phyloP scores from a whole-genome alignment of 64 coral and sea anemone species.

The Exaiptasia diaphana region DNA sequence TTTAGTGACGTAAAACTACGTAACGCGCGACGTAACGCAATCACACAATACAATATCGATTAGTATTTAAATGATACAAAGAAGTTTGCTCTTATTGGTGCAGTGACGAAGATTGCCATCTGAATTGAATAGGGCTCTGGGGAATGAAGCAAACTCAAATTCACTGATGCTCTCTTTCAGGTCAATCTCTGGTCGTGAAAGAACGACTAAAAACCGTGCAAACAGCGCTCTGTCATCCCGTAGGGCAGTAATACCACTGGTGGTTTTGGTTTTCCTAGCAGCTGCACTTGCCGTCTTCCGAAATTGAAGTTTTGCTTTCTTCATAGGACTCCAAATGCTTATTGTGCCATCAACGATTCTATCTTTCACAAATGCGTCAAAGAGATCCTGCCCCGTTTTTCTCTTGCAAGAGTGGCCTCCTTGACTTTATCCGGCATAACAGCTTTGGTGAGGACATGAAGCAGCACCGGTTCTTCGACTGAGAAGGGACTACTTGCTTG shows the following conservation, averaged over 20 bases:
- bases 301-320: constrained; percentile 6
- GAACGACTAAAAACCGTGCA: constrained; percentile 35
- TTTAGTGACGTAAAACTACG: too few species aligned
- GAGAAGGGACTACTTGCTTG: constrained; percentile 5
- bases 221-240: constrained; percentile 42
- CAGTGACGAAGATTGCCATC: constrained; percentile 38
- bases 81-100: constrained; percentile 19
- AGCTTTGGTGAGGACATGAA: constrained; percentile 29
- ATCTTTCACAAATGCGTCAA: background rate
- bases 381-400: constrained; percentile 14
- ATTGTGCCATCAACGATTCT: constrained; percentile 6
- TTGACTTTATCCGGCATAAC: background rate
- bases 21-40: too few species aligned
- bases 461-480: background rate
- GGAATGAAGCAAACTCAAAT: constrained; percentile 18
- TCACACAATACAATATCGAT: too few species aligned
- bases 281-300: constrained; percentile 7
- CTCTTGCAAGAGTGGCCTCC: background rate
- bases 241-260: constrained; percentile 5
- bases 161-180: constrained; percentile 46
- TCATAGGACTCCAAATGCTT: constrained; percentile 32
- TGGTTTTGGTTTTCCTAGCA: background rate
- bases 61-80: background rate
- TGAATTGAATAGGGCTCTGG: constrained; percentile 28
- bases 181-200: constrained; percentile 38